Percentiles rank a stretch among this genome's conserved stretches.
These are phyloP conservation scores for Psittacula cyanocephala DNA, from an alignment of 2,113 vertebrate genomes.

Conservation along the genomic window DNA sequence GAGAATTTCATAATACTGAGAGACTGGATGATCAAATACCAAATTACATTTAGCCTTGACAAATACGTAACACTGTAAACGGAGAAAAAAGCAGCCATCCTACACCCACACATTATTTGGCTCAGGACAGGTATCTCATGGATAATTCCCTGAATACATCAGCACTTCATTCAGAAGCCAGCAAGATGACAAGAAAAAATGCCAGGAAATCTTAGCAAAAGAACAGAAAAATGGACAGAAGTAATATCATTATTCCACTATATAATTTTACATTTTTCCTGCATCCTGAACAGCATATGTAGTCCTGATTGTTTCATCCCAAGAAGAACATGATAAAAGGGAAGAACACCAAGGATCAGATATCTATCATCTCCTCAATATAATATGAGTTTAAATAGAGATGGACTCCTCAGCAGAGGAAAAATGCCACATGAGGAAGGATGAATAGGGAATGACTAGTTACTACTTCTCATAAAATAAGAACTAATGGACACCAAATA, in stretches of 20 bases:
- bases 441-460: background rate
- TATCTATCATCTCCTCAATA: background rate
- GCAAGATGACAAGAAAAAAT: background rate
- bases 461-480: background rate
- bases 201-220: background rate
- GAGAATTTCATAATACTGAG: background rate
- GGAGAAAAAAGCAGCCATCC: background rate
- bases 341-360: background rate
- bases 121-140: background rate
- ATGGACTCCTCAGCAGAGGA: background rate
- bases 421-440: background rate
- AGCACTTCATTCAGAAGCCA: background rate
- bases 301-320: background rate
- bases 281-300: background rate
- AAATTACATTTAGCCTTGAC: background rate
- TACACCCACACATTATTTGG: background rate
- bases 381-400: background rate
- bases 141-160: background rate
- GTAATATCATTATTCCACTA: background rate
- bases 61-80: background rate
- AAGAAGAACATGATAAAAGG: background rate
- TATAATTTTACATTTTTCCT: background rate
- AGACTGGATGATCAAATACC: background rate
- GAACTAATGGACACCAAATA: background rate
- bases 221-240: background rate